phyloP scores from a whole-genome alignment of 2,888 invertebrate species.

The Tupiocoris notatus region DNA sequence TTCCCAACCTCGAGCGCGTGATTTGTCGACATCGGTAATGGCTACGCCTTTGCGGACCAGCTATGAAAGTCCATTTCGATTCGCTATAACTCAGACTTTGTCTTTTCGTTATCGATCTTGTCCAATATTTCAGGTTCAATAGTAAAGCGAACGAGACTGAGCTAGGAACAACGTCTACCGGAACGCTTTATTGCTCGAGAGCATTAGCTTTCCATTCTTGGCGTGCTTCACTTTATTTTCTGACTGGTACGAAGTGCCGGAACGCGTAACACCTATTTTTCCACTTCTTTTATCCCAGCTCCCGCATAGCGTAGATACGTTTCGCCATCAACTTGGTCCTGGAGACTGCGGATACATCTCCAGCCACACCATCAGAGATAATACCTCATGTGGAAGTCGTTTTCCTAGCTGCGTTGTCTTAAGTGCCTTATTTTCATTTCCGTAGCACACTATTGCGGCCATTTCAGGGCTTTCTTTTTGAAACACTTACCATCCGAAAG shows the following conservation, averaged over 20 bases:
- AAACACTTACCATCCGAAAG: too few species aligned
- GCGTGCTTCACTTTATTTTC: neutral
- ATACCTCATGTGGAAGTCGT: too few species aligned
- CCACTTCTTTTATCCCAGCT: neutral
- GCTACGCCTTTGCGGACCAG: neutral
- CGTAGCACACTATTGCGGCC: too few species aligned
- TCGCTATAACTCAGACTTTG: neutral
- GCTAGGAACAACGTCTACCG: neutral
- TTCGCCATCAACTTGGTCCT: too few species aligned
- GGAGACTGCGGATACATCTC: too few species aligned
- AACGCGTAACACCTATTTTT: neutral
- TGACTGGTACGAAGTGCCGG: neutral
- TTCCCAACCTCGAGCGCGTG: too few species aligned
- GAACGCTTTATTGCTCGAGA: neutral
- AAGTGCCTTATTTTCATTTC: too few species aligned
- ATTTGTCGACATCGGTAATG: neutral
- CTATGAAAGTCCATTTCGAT: neutral
- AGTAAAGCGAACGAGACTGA: neutral
- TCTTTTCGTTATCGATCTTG: neutral
- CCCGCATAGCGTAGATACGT: too few species aligned
- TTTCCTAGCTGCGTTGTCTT: too few species aligned
- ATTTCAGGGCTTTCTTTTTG: too few species aligned
- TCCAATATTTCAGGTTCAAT: neutral
- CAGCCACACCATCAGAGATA: too few species aligned
- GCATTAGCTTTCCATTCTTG: neutral